A percentile compares a stretch with the other conserved stretches of the same genome.
Evolutionary conservation across 1,140 invertebrate genomes (phyloP).

Genomic region (Sesamia nonagrioides): DNA sequence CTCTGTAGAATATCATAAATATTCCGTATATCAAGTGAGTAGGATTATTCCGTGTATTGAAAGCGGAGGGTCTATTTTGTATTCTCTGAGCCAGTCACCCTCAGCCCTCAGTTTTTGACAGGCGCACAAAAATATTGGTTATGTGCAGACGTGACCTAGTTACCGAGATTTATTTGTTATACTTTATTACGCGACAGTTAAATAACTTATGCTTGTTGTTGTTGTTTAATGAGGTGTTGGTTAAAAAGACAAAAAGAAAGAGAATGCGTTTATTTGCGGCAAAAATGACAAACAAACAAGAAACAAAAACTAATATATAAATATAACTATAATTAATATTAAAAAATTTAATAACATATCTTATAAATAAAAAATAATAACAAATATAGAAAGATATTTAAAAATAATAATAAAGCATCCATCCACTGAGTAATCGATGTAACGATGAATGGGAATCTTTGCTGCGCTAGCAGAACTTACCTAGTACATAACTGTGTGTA

Average conservation of each 20-base stretch:
- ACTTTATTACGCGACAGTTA: not conserved
- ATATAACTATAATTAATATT: no score
- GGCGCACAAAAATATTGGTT: not conserved
- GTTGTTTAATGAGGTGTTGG: not conserved
- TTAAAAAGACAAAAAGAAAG: not conserved
- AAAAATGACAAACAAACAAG: no score
- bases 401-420: no score
- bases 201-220: not conserved
- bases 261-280: no score
- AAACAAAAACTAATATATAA: no score
- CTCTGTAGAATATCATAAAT: conserved; percentile 31
- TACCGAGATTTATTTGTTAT: conserved; percentile 4
- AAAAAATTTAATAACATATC: no score
- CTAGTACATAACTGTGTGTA: no score
- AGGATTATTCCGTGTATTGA: conserved; percentile 14
- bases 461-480: no score
- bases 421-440: no score
- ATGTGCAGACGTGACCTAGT: conserved; percentile 4
- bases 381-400: no score
- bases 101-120: conserved; percentile 1
- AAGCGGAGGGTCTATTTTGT: conserved; percentile 30
- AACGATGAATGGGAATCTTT: no score
- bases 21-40: not conserved
- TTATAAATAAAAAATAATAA: no score
- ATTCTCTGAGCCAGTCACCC: conserved; percentile 2